Percentiles rank a stretch among this genome's conserved stretches.
Conservation (phyloP, 2,797 vertebrate species). For the Cynopterus sphinx region DNA sequence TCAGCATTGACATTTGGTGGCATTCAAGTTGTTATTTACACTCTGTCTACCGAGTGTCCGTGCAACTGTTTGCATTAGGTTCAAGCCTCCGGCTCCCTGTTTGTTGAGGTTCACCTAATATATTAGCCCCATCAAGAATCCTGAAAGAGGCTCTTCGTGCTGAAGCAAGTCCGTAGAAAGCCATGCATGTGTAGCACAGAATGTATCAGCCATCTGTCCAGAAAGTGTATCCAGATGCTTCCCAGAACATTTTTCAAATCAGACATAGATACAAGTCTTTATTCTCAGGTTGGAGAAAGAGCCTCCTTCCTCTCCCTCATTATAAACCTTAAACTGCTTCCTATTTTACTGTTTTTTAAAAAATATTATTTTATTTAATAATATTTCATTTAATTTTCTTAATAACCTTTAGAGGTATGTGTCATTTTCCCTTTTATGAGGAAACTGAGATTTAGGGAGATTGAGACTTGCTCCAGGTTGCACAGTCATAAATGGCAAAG, state of each 20-base stretch:
- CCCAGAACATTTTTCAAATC: slow-evolving; percentile 31
- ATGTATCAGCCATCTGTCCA: slow-evolving; percentile 47
- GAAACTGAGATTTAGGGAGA: not conserved
- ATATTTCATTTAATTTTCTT: not conserved
- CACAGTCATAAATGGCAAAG: not conserved
- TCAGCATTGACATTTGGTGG: slow-evolving; percentile 74
- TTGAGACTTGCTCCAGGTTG: not conserved
- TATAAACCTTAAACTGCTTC: not conserved
- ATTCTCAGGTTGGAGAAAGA: not conserved
- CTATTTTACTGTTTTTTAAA: not conserved
- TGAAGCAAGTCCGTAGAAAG: slow-evolving; percentile 53
- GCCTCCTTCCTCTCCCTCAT: not conserved
- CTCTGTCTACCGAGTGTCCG: not conserved
- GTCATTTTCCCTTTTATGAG: not conserved
- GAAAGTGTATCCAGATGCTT: slow-evolving; percentile 57
- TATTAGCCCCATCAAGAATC: slow-evolving; percentile 54
- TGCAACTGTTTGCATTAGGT: slow-evolving; percentile 59
- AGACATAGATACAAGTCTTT: slow-evolving; percentile 37
- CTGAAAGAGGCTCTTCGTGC: slow-evolving; percentile 19
- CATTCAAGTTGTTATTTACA: slow-evolving; percentile 80
- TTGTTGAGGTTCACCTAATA: slow-evolving; percentile 57
- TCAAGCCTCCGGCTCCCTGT: slow-evolving; percentile 43
- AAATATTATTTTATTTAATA: not conserved
- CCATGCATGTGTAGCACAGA: not conserved
- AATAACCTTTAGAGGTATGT: not conserved